Percentiles rank a stretch among this genome's conserved stretches.
These are phyloP conservation scores for Anticlea derivata DNA, from an alignment of 2,888 invertebrate genomes.

Conservation along the genomic window DNA sequence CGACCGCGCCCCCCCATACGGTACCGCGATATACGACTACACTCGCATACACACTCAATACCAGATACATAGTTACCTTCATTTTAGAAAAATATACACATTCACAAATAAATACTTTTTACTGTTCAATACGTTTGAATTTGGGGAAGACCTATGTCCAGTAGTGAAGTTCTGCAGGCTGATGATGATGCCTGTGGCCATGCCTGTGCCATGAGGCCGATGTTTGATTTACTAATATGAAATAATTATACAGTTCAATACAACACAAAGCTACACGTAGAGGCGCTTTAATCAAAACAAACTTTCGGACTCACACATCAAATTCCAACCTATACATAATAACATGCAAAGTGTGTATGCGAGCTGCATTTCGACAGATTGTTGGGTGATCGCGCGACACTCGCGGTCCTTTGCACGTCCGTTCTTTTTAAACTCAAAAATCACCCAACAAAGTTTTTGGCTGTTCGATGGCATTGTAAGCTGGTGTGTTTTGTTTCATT, in stretches of 20 bases:
- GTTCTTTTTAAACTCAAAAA: conserved; percentile 45
- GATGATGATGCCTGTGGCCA: no score
- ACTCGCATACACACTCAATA: conserved; percentile 26
- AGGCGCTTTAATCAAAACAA: not conserved
- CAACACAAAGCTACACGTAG: not conserved
- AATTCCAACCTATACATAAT: not conserved
- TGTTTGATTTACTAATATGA: no score
- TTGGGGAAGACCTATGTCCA: no score
- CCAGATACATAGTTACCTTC: not conserved
- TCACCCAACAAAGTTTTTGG: conserved; percentile 78
- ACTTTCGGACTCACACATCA: not conserved
- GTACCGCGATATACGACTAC: conserved; percentile 25
- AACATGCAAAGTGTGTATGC: conserved; percentile 61
- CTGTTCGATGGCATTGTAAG: conserved; percentile 75
- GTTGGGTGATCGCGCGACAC: conserved; percentile 78
- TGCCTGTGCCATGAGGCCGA: no score
- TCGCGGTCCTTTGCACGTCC: conserved; percentile 62
- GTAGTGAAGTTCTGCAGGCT: no score
- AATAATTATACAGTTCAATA: no score
- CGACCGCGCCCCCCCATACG: conserved; percentile 37
- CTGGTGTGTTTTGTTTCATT: conserved; percentile 72
- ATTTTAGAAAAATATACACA: conserved; percentile 27
- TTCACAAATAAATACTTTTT: not conserved
- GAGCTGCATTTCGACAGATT: conserved; percentile 61
- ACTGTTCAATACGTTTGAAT: no score